These are phyloP conservation scores for Uria aalge DNA, from an alignment of 2,113 vertebrate genomes.

Conservation along the genomic window DNA sequence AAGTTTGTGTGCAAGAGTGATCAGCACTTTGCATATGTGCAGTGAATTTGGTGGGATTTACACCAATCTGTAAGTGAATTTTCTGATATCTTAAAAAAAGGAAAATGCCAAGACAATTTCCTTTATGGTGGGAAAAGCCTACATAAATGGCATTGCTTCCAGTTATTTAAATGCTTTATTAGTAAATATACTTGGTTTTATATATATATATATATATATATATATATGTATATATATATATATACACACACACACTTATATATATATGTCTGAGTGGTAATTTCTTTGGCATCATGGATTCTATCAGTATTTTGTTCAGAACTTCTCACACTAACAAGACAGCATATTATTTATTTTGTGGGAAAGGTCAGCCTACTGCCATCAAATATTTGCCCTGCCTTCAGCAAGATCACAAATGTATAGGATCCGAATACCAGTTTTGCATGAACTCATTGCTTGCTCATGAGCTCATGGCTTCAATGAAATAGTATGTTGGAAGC, in stretches of 20 bases:
- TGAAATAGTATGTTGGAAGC: not conserved
- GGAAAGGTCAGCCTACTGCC: not conserved
- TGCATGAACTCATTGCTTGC: not conserved
- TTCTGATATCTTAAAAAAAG: not conserved
- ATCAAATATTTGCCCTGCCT: not conserved
- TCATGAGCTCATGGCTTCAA: not conserved
- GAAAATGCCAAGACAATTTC: not conserved
- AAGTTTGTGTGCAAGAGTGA: not conserved
- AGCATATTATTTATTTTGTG: not conserved
- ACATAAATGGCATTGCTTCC: not conserved
- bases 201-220: not conserved
- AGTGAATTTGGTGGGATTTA: not conserved
- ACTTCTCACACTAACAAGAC: not conserved
- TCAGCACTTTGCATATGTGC: not conserved
- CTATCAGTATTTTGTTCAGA: not conserved
- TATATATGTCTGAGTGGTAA: not conserved
- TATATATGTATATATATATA: not conserved
- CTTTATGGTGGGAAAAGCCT: accelerated
- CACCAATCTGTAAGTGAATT: not conserved
- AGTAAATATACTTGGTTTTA: not conserved
- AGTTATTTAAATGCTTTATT: not conserved
- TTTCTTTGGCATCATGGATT: not conserved
- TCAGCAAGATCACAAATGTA: not conserved
- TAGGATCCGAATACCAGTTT: not conserved
- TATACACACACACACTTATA: not conserved